Conservation (phyloP, 2,888 invertebrate genomes). For the Globia sparganii region DNA sequence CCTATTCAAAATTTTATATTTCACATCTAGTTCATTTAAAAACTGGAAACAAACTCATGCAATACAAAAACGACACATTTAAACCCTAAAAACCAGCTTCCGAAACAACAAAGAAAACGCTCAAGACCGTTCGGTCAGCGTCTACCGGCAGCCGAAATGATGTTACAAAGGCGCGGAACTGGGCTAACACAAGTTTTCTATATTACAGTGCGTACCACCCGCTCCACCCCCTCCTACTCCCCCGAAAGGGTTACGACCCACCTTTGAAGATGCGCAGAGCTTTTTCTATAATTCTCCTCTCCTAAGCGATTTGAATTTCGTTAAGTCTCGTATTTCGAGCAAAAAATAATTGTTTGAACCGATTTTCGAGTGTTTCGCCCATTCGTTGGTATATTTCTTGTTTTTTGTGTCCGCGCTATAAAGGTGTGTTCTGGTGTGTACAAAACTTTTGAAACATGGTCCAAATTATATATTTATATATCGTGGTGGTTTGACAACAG, state of each 20-base stretch:
- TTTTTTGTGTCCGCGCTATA: slow-evolving; percentile 69
- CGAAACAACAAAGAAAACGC: slow-evolving; percentile 67
- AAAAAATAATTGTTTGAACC: slow-evolving; percentile 89
- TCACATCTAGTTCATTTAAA: rapidly evolving
- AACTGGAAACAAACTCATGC: neutral
- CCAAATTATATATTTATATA: no score
- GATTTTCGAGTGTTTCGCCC: slow-evolving; percentile 83
- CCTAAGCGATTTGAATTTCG: slow-evolving; percentile 90
- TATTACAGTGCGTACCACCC: slow-evolving; percentile 88
- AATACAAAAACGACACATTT: neutral
- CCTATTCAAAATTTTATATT: neutral
- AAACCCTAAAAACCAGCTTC: neutral
- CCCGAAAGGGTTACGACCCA: slow-evolving; percentile 85
- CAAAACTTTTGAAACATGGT: neutral
- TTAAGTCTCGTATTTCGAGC: slow-evolving; percentile 89
- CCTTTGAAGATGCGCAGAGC: slow-evolving; percentile 90
- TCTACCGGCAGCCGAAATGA: slow-evolving; percentile 88
- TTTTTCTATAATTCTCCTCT: slow-evolving; percentile 89
- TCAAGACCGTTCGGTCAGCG: slow-evolving; percentile 71
- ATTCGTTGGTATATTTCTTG: slow-evolving; percentile 72
- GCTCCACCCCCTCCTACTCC: slow-evolving; percentile 61
- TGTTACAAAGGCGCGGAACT: slow-evolving; percentile 91
- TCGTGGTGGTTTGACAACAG: neutral
- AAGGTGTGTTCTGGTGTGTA: slow-evolving; percentile 69
- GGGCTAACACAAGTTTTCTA: slow-evolving; percentile 91